Evolutionary conservation across 2,113 vertebrate species (phyloP).

Genomic region (Genyomyrus donnyi): DNA sequence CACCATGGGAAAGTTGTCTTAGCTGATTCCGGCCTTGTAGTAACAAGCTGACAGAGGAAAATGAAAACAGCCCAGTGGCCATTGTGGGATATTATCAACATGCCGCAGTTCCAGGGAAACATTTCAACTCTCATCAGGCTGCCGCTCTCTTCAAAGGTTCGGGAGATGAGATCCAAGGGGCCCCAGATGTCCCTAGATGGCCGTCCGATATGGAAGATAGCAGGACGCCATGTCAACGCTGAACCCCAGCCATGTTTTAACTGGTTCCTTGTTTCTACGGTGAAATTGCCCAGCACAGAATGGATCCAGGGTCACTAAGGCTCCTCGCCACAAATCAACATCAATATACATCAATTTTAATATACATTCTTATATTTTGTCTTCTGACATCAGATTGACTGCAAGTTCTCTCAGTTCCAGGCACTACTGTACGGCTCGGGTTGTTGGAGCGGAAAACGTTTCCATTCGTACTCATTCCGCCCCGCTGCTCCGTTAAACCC

Average conservation of each 20-base stretch:
- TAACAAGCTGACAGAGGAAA: slow-evolving; percentile 12
- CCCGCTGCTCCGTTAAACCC: not conserved
- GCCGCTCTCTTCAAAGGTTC: not conserved
- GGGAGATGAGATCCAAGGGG: not conserved
- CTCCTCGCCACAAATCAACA: not conserved
- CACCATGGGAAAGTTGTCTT: slow-evolving; percentile 20
- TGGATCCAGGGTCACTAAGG: not conserved
- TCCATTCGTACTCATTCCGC: not conserved
- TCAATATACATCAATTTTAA: not conserved
- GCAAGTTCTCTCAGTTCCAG: not conserved
- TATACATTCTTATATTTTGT: not conserved
- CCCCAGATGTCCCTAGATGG: not conserved
- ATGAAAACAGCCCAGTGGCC: slow-evolving; percentile 2
- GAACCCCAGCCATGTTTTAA: not conserved
- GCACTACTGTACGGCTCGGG: not conserved
- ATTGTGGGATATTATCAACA: slow-evolving; percentile 8
- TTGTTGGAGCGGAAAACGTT: not conserved
- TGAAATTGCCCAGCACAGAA: not conserved
- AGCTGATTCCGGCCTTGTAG: slow-evolving; percentile 6
- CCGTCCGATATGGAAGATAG: not conserved
- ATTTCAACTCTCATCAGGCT: not conserved
- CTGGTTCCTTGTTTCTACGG: not conserved
- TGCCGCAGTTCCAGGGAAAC: not conserved
- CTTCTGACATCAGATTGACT: not conserved
- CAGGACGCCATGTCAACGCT: not conserved